A percentile compares a stretch with the other conserved stretches of the same genome.
Evolutionary conservation across 2,797 vertebrate species (phyloP).

Genomic region (Pantherophis alleghaniensis): DNA sequence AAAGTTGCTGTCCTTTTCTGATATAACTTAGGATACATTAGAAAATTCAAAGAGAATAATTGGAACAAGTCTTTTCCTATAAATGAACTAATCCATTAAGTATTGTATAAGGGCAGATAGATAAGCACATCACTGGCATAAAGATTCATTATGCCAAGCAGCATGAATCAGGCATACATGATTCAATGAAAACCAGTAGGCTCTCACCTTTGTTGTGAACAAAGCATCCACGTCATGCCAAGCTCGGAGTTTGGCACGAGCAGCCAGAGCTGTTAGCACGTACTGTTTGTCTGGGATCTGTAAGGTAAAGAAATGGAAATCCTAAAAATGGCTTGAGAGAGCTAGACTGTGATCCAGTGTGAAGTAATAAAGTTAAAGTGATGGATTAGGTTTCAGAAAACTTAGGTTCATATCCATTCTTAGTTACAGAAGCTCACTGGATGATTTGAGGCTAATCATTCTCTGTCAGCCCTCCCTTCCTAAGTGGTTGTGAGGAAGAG

Average conservation of each 20-base stretch:
- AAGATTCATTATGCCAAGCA: background rate
- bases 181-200: background rate
- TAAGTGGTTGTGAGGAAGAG: background rate
- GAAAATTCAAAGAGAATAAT: background rate
- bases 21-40: background rate
- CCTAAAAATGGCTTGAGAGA: background rate
- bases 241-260: slow-evolving; percentile 88
- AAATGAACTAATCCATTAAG: background rate
- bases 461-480: background rate
- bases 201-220: slow-evolving; percentile 83
- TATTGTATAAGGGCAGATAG: background rate
- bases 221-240: slow-evolving; percentile 92
- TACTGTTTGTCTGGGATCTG: slow-evolving; percentile 95
- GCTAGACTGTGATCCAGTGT: background rate
- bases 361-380: background rate
- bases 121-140: background rate
- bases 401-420: background rate
- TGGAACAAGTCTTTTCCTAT: background rate
- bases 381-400: background rate
- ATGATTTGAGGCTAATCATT: background rate
- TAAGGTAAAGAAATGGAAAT: slow-evolving; percentile 46
- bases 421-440: background rate
- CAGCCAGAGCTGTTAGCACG: slow-evolving; percentile 86
- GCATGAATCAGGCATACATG: background rate
- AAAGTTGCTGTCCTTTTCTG: background rate